phyloP scores from a whole-genome alignment of 2,888 invertebrate species.

The Ophion costatus region DNA sequence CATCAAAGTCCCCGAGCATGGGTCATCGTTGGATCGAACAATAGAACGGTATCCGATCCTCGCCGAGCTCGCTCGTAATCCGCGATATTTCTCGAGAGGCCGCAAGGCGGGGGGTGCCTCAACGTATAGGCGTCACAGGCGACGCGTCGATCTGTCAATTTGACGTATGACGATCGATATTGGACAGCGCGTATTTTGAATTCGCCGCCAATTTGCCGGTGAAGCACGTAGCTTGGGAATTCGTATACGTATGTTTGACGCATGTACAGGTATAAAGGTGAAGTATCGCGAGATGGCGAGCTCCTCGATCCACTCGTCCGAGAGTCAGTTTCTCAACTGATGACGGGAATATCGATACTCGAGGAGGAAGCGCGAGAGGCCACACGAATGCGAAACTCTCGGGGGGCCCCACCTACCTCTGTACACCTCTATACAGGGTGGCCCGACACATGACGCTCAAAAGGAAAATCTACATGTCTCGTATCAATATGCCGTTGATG shows the following conservation, averaged over 20 bases:
- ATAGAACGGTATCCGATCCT: not conserved
- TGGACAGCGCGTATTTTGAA: not conserved
- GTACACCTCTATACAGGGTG: not conserved
- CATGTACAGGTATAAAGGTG: not conserved
- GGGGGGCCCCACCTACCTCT: conserved; percentile 33
- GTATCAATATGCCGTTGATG: no score
- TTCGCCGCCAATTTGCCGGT: not conserved
- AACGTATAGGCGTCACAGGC: no score
- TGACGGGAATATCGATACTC: conserved; percentile 66
- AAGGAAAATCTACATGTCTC: not conserved
- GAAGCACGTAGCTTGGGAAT: no score
- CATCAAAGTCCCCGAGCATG: not conserved
- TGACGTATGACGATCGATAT: not conserved
- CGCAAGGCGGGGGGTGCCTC: not conserved
- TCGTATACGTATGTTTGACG: not conserved
- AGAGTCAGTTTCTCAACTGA: conserved; percentile 66
- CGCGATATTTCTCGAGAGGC: not conserved
- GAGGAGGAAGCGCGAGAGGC: conserved; percentile 63
- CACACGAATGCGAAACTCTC: conserved; percentile 48
- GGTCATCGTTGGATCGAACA: not conserved
- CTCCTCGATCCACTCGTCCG: conserved; percentile 40
- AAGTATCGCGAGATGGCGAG: not conserved
- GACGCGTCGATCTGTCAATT: not conserved
- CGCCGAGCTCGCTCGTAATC: not conserved
- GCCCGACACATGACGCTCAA: not conserved